Evolutionary conservation across 2,797 vertebrate species (phyloP).

Genomic region (Nasua narica): DNA sequence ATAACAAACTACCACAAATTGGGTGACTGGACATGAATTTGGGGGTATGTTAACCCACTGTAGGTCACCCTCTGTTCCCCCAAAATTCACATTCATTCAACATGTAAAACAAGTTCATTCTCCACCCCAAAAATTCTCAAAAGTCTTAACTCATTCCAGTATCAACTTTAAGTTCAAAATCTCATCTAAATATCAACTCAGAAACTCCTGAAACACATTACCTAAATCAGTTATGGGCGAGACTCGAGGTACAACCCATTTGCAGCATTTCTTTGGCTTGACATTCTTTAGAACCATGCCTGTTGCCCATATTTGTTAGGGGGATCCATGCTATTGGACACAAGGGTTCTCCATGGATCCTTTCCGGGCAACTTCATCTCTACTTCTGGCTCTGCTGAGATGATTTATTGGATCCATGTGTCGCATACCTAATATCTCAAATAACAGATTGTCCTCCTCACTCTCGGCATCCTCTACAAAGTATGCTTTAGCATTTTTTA

Average conservation of each 20-base stretch:
- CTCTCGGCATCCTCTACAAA: neutral
- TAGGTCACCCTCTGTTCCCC: rapidly evolving
- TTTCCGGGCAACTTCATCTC: neutral
- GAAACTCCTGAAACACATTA: neutral
- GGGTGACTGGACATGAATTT: neutral
- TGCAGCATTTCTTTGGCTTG: neutral
- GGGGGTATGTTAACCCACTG: neutral
- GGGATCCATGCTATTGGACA: neutral
- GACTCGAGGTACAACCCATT: neutral
- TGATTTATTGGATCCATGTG: neutral
- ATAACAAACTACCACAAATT: neutral
- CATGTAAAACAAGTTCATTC: neutral
- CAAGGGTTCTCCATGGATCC: neutral
- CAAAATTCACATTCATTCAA: neutral
- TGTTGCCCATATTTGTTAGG: neutral
- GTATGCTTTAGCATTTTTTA: neutral
- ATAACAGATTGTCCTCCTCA: neutral
- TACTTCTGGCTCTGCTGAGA: neutral
- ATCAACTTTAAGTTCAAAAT: neutral
- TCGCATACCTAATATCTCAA: neutral
- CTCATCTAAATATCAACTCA: neutral
- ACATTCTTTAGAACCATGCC: neutral
- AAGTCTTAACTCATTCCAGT: neutral
- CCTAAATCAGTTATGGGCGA: neutral
- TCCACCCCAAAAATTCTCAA: neutral